Conservation (phyloP, 2,888 invertebrate species). For the Galeopsomyia nigrocyanea region DNA sequence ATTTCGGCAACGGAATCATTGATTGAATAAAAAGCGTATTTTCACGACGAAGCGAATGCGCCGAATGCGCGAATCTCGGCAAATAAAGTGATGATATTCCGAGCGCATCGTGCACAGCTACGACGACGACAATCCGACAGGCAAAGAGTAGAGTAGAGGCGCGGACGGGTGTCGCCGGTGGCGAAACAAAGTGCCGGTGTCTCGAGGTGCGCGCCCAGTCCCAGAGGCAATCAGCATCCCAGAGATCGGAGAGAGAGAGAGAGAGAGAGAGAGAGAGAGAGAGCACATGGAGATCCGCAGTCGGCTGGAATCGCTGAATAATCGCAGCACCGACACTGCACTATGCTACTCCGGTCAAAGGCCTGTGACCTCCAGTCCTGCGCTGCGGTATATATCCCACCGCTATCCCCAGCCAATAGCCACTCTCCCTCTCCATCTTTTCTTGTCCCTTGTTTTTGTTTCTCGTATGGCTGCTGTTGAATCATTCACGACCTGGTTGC, state of each 20-base stretch:
- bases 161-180: not conserved
- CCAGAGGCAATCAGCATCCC: conserved; percentile 33
- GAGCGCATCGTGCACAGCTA: too few species aligned
- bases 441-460: conserved; percentile 24
- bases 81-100: too few species aligned
- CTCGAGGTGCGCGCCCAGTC: conserved; percentile 6
- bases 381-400: conserved; percentile 47
- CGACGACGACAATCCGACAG: too few species aligned
- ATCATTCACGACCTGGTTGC: not conserved
- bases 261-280: not conserved
- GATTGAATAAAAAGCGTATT: conserved; percentile 2
- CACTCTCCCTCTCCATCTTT: not conserved
- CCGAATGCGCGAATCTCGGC: too few species aligned
- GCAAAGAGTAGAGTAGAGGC: too few species aligned
- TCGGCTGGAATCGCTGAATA: conserved; percentile 35
- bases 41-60: not conserved
- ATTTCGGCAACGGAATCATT: not conserved
- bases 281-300: not conserved
- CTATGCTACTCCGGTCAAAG: not conserved
- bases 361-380: conserved; percentile 32
- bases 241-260: conserved; percentile 8
- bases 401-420: conserved; percentile 13
- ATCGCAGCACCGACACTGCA: conserved; percentile 2
- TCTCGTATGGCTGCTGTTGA: not conserved
- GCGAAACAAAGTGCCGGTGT: conserved; percentile 16